Conservation (phyloP, 2,888 invertebrate species). For the Eilema sororculum region DNA sequence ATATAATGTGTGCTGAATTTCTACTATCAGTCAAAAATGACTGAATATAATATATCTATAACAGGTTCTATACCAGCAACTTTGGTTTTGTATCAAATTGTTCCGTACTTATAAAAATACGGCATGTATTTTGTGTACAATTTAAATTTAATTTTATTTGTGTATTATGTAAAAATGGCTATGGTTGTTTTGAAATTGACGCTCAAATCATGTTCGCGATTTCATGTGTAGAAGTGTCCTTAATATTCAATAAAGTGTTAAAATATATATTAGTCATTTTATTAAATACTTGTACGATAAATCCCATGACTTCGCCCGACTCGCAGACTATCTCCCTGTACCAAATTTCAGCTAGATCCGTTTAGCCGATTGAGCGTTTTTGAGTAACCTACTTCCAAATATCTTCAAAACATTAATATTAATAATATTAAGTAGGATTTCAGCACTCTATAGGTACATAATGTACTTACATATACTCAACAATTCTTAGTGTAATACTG, state of each 20-base stretch:
- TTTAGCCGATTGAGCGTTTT: too few species aligned
- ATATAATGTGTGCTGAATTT: not conserved
- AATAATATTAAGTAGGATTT: not conserved
- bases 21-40: not conserved
- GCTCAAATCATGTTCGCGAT: conserved; percentile 73
- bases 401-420: too few species aligned
- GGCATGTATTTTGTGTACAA: not conserved
- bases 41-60: not conserved
- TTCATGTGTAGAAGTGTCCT: conserved; percentile 81
- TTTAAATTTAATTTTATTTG: conserved; percentile 2
- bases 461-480: not conserved
- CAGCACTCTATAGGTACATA: not conserved
- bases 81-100: not conserved
- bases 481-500: not conserved
- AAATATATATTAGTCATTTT: conserved; percentile 38
- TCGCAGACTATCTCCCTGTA: too few species aligned
- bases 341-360: too few species aligned
- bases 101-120: not conserved
- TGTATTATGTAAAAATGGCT: conserved; percentile 12
- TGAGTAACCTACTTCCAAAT: too few species aligned
- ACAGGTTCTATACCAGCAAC: not conserved
- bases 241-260: conserved; percentile 73
- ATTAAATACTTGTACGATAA: not conserved
- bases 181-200: conserved; percentile 67
- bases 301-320: too few species aligned